Base-by-base conservation (phyloP, 1,140 invertebrate genomes). In the Pemphigus obesinymphae region DNA sequence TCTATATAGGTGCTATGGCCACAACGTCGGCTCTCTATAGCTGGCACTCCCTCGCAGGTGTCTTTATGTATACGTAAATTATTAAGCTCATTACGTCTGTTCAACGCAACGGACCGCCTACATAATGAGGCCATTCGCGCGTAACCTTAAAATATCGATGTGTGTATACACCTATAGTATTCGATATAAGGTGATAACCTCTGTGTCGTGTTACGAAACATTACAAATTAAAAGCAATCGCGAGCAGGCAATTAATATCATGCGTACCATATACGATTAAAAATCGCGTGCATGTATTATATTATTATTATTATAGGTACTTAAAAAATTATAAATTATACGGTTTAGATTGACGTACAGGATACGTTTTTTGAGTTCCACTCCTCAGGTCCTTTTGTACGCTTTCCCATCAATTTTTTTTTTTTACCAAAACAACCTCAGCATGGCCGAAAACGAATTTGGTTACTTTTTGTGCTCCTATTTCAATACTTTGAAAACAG, bases 101-200 rank as follows among this genome's bases (percentile, higher is more conserved):
- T 50, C 43, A n/a, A 73, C 10, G 26, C 70, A n/a, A 73, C 26
- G 70, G 17, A 50, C 70, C 70, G 70, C 70, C 70, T 50, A 73
- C 70, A 73, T 73, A 73, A 73, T 73, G 70, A 73, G 70, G 70
- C 50, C 43, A 48, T 73, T 73, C 70, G 26, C 70, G 70, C 45
- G 70, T 73, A 73, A 73, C 70, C 70, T 73, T 73, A 73, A 73
- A 50, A 73, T 50, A 31, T 73, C 70, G 45, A 73, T n/a, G 70
- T 50, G 43, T 72, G 70, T 26, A 23, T 34, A 20, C 63, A 20
- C 34, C 61, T 17, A 20, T 8, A 34, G 17, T 61, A 17, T 3
- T 7, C 7, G 29, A 37, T n/a, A 66, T 66, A 20, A 37, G 3
- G 1, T 23, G n/a, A n/a, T 40, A 20, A 13, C 10, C 4, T 45